phyloP scores from a whole-genome alignment of 2,888 invertebrate genomes.

The Tipula unca region DNA sequence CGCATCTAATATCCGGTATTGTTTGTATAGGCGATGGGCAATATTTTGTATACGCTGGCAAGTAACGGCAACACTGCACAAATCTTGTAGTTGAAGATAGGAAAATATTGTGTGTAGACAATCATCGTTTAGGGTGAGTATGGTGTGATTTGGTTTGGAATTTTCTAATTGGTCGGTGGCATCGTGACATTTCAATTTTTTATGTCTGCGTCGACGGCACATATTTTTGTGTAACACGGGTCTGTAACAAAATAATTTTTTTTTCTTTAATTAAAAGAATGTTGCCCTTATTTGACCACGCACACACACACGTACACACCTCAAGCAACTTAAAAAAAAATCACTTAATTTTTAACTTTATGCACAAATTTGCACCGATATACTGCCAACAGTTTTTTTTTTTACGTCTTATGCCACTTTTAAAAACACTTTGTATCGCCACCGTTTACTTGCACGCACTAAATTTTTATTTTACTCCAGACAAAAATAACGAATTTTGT shows the following conservation, averaged over 20 bases:
- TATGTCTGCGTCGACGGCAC: background rate
- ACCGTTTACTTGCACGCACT: background rate
- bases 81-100: background rate
- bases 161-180: no score
- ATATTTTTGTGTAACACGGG: background rate
- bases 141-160: background rate
- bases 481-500: background rate
- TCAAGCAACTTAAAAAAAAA: background rate
- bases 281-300: background rate
- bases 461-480: background rate
- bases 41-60: background rate
- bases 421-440: background rate
- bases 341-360: no score
- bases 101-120: background rate
- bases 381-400: background rate
- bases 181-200: background rate
- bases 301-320: background rate
- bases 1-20: background rate
- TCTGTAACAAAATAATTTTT: no score
- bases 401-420: no score
- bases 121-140: background rate
- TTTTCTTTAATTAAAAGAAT: background rate
- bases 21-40: background rate
- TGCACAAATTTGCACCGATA: background rate
- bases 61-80: background rate